These are phyloP conservation scores for Pentamera pediparva DNA, from an alignment of 53 echinoderm and acorn worm species.

Conservation along the genomic window DNA sequence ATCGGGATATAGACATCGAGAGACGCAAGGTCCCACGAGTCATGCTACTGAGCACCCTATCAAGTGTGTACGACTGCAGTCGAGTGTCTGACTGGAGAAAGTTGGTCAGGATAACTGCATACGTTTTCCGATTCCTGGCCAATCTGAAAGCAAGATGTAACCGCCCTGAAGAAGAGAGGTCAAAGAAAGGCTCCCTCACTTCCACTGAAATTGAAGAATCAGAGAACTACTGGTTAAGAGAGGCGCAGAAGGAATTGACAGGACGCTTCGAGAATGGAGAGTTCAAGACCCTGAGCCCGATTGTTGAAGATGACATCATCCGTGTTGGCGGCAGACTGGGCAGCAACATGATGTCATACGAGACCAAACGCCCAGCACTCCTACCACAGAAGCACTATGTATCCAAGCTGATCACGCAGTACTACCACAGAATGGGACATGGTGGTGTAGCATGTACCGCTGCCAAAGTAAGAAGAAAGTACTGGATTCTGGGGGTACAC, in stretches of 20 bases:
- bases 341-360: slow-evolving; percentile 28
- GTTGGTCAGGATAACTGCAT: slow-evolving; percentile 52
- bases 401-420: slow-evolving; percentile 35
- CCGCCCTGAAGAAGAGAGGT: neutral
- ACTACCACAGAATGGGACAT: slow-evolving; percentile 40
- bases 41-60: neutral
- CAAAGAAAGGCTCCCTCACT: neutral
- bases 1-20: slow-evolving; percentile 7
- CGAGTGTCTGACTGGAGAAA: slow-evolving; percentile 50
- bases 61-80: slow-evolving; percentile 38
- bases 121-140: slow-evolving; percentile 6
- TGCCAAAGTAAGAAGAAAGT: slow-evolving; percentile 46
- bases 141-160: neutral
- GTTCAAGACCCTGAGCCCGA: slow-evolving; percentile 55
- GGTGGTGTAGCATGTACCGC: slow-evolving; percentile 50
- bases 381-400: slow-evolving; percentile 36
- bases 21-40: slow-evolving; percentile 2
- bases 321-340: slow-evolving; percentile 46
- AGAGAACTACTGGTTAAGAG: slow-evolving; percentile 39
- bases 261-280: slow-evolving; percentile 27
- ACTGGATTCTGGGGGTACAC: slow-evolving; percentile 49
- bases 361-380: slow-evolving; percentile 41
- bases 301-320: slow-evolving; percentile 40
- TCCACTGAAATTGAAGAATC: neutral
- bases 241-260: slow-evolving; percentile 40